phyloP scores from a whole-genome alignment of 2,113 vertebrate species.

The Pelusios castaneus region DNA sequence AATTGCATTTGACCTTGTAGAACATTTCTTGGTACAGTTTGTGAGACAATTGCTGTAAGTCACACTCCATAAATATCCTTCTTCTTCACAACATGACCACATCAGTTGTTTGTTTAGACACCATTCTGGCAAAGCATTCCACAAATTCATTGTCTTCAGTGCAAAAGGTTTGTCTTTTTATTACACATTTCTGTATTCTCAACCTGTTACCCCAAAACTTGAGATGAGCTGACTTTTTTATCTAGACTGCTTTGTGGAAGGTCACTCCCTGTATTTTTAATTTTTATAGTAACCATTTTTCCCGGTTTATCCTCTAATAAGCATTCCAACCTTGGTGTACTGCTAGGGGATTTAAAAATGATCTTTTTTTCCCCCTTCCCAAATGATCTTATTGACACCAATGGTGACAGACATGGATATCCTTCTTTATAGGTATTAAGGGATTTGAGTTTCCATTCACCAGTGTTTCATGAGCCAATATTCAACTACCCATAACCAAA shows the following conservation, averaged over 20 bases:
- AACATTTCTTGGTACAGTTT: not conserved
- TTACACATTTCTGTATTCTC: not conserved
- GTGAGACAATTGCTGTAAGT: not conserved
- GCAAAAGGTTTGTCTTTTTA: not conserved
- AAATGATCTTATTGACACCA: accelerated
- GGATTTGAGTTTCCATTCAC: not conserved
- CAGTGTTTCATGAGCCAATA: accelerated
- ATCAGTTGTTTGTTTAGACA: not conserved
- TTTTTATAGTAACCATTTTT: not conserved
- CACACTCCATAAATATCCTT: not conserved
- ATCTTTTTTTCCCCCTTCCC: not conserved
- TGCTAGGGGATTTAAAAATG: not conserved
- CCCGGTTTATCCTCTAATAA: not conserved
- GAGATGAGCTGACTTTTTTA: not conserved
- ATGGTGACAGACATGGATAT: not conserved
- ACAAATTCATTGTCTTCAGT: not conserved
- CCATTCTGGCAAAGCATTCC: not conserved
- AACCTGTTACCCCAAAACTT: not conserved
- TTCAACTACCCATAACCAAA: not conserved
- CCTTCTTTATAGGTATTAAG: not conserved
- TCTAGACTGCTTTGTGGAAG: not conserved
- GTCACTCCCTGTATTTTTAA: accelerated
- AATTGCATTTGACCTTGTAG: not conserved
- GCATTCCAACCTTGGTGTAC: not conserved
- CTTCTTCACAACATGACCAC: not conserved